Conservation (phyloP, 2,797 vertebrate species). For the Glossophaga mutica region DNA sequence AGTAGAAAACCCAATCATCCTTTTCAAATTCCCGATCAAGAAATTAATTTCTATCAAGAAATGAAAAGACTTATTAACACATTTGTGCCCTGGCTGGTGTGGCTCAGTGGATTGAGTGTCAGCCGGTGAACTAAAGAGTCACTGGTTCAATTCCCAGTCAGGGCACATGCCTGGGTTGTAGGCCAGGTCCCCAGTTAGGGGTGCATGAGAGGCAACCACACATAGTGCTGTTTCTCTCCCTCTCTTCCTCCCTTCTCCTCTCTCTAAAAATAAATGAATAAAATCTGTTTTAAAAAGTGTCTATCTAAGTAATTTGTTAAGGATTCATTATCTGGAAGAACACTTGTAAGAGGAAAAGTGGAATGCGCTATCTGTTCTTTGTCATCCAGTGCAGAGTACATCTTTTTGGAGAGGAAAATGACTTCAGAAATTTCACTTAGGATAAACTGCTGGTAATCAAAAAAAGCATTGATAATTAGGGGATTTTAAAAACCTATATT, state of each 20-base stretch:
- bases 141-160: too few species aligned
- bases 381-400: background rate
- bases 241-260: too few species aligned
- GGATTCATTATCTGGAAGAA: background rate
- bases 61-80: background rate
- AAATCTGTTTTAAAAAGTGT: background rate
- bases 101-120: too few species aligned
- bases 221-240: too few species aligned
- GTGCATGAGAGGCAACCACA: too few species aligned
- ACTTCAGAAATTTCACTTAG: constrained; percentile 1
- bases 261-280: background rate
- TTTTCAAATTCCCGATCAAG: background rate
- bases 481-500: background rate
- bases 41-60: background rate
- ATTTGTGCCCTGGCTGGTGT: background rate
- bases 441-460: background rate
- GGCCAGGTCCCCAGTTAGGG: too few species aligned
- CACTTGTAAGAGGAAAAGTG: background rate
- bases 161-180: too few species aligned
- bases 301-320: background rate
- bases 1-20: background rate
- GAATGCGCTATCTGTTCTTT: background rate
- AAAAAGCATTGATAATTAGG: background rate
- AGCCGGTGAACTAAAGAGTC: too few species aligned
- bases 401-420: background rate